These are phyloP conservation scores for Leptodactylus fallax DNA, from an alignment of 2,797 vertebrate genomes.

Conservation along the genomic window DNA sequence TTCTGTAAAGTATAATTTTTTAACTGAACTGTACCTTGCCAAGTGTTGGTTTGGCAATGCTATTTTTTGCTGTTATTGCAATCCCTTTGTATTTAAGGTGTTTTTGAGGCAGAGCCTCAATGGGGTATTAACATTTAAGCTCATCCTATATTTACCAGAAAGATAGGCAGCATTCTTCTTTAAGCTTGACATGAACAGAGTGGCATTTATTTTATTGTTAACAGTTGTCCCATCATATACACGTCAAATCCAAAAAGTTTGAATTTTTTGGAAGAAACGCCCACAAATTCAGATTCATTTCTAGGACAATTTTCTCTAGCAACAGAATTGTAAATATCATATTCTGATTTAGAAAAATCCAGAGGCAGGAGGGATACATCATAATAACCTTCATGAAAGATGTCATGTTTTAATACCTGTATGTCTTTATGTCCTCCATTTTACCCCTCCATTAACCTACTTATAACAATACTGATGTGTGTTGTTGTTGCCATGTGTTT, in stretches of 20 bases:
- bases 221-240: neutral
- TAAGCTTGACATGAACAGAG: constrained; percentile 72
- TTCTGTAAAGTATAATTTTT: constrained; percentile 78
- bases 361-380: constrained; percentile 64
- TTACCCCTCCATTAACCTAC: constrained; percentile 72
- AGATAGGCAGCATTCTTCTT: constrained; percentile 84
- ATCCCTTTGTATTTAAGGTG: constrained; percentile 89
- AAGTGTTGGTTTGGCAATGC: constrained; percentile 76
- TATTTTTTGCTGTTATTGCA: constrained; percentile 84
- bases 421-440: constrained; percentile 70
- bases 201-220: constrained; percentile 68
- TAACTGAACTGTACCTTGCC: constrained; percentile 79
- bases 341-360: constrained; percentile 73
- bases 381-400: constrained; percentile 72
- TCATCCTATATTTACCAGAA: constrained; percentile 70
- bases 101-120: constrained; percentile 90
- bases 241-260: constrained; percentile 65
- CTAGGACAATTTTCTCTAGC: constrained; percentile 60
- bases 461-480: constrained; percentile 74
- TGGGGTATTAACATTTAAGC: constrained; percentile 78
- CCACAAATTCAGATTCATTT: neutral
- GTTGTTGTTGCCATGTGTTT: constrained; percentile 68
- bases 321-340: constrained; percentile 76
- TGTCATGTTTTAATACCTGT: constrained; percentile 74
- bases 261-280: constrained; percentile 50